Evolutionary conservation across 2,797 vertebrate genomes (phyloP).

Genomic region (Rhadinocentrus ornatus): DNA sequence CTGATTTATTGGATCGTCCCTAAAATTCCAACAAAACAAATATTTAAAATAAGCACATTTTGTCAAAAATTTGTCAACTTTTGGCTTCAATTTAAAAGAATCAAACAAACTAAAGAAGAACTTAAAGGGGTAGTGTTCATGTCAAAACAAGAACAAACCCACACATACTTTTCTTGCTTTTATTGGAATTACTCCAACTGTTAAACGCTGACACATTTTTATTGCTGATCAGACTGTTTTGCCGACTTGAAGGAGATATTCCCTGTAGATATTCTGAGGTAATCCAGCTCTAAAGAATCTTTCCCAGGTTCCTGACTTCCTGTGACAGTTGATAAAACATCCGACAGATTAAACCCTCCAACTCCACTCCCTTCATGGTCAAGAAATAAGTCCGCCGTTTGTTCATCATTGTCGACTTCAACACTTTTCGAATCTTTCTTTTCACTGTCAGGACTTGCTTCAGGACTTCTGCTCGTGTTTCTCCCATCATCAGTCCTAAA

Average conservation of each 20-base stretch:
- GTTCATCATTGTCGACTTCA: not conserved
- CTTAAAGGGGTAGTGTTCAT: not conserved
- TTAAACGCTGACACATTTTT: not conserved
- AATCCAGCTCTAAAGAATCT: constrained; percentile 49
- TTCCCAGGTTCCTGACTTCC: constrained; percentile 5
- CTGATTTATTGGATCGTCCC: not conserved
- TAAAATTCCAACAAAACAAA: not conserved
- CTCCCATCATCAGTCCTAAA: not conserved
- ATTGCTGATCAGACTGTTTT: constrained; percentile 8
- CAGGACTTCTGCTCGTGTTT: not conserved
- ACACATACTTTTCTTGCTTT: constrained; percentile 24
- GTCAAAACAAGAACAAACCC: constrained; percentile 18
- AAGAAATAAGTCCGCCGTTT: not conserved
- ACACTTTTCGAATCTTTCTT: not conserved
- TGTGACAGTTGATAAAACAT: constrained; percentile 7
- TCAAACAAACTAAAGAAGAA: too few species aligned
- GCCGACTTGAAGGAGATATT: constrained; percentile 63
- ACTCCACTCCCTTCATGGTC: constrained; percentile 53
- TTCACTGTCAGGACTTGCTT: not conserved
- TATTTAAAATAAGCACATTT: not conserved
- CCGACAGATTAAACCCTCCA: constrained; percentile 1
- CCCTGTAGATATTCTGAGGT: constrained; percentile 53
- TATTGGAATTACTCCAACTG: constrained; percentile 29
- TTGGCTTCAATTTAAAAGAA: not conserved
- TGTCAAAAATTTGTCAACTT: not conserved